phyloP scores from a whole-genome alignment of 2,888 invertebrate species.

The Philaethria dido region DNA sequence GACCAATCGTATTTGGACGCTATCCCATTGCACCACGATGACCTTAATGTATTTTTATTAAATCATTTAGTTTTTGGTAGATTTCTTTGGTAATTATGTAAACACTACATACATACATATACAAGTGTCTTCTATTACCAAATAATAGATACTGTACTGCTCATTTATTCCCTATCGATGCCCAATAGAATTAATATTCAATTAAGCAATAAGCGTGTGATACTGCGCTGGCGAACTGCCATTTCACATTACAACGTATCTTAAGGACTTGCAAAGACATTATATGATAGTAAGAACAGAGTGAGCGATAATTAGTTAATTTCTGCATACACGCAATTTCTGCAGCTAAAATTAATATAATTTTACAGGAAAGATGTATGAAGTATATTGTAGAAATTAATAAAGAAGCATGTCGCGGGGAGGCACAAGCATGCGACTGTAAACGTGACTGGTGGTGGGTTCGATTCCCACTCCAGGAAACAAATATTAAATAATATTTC shows the following conservation, averaged over 20 bases:
- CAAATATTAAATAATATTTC: no score
- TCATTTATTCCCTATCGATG: conserved; percentile 39
- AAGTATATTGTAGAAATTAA: no score
- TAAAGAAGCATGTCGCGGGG: no score
- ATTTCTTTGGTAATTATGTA: background rate
- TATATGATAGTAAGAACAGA: background rate
- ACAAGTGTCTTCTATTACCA: background rate
- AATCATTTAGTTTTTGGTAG: no score
- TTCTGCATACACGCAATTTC: background rate
- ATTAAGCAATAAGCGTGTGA: conserved; percentile 46
- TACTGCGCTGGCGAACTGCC: conserved; percentile 45
- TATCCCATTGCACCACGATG: no score
- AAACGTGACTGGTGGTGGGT: no score
- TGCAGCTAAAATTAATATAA: no score
- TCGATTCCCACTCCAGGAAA: no score
- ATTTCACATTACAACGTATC: conserved; percentile 42
- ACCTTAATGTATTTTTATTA: no score
- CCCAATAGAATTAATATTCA: conserved; percentile 45
- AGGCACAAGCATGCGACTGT: no score
- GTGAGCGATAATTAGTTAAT: conserved; percentile 10
- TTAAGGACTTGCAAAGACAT: conserved; percentile 33
- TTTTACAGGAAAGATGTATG: no score
- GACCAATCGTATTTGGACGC: no score
- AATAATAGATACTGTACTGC: conserved; percentile 4
- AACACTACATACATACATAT: background rate